Percentiles rank a stretch among this genome's conserved stretches.
phyloP scores from a whole-genome alignment of 1,140 invertebrate species.

The Drosophila aff. region DNA sequence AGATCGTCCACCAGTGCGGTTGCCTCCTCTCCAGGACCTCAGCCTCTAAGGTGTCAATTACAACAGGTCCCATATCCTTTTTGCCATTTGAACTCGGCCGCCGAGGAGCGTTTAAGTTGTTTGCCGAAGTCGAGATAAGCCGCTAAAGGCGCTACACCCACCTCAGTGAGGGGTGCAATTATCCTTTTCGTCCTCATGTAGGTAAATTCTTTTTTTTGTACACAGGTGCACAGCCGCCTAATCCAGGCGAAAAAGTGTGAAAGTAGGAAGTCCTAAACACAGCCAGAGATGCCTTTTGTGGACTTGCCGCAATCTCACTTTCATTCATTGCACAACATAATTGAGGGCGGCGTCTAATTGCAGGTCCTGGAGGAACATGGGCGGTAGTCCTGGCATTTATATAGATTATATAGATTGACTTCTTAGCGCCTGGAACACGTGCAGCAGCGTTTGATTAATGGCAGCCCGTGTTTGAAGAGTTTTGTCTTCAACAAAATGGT shows the following conservation, averaged over 20 bases:
- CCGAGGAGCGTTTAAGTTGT: constrained; percentile 31
- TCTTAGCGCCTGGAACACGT: constrained; percentile 79
- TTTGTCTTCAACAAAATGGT: constrained; percentile 57
- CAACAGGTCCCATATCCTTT: constrained; percentile 23
- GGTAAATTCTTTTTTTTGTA: background rate
- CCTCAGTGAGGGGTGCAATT: constrained; percentile 66
- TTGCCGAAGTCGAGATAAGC: constrained; percentile 54
- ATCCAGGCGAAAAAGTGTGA: constrained; percentile 48
- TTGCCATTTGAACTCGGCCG: constrained; percentile 33
- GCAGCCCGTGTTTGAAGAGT: background rate
- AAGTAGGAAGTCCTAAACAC: constrained; percentile 60
- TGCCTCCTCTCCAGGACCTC: constrained; percentile 13
- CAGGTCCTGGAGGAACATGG: constrained; percentile 31
- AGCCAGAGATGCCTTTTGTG: constrained; percentile 12
- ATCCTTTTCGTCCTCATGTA: constrained; percentile 17
- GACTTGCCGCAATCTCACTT: constrained; percentile 70
- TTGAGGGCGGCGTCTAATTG: constrained; percentile 59
- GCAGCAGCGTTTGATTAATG: constrained; percentile 70
- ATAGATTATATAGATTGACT: constrained; percentile 79
- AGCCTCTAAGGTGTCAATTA: constrained; percentile 71
- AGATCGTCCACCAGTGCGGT: constrained; percentile 48
- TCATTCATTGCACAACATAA: constrained; percentile 82
- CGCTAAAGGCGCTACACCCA: constrained; percentile 80
- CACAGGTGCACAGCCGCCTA: constrained; percentile 24
- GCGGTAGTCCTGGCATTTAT: constrained; percentile 26